Evolutionary conservation across 2,113 vertebrate genomes (phyloP), one percentile per base, ranked within the genome.

Genomic region (Anguilla japonica): DNA sequence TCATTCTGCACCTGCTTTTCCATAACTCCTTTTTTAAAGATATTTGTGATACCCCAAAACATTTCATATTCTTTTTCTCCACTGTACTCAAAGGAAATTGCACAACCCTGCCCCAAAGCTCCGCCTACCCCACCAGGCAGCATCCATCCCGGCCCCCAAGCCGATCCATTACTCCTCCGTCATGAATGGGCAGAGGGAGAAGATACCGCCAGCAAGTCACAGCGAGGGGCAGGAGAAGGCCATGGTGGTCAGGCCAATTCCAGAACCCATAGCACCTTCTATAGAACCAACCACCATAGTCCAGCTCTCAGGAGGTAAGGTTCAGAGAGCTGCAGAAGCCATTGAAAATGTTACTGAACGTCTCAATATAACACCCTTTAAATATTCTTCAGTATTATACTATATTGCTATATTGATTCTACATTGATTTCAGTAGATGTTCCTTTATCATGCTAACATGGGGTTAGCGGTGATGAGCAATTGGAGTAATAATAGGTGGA

Each of bases 171-270:
- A 94, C 88, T 93, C 94, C 14, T 96, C 94, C 46, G 95, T 97
- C 5, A 97, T 98, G 91, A 99, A 99, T 91, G 92, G 98, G 86
- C 96, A 97, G 41, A 97, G 97, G 22, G 53, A 91, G 87, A 97
- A 94, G 94, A 91, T 91, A 90, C 94, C 95, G 46, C 89, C 91
- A 4, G 95, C 95, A 79, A 92, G 86, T 83, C 95, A 94, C 78
- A 83, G 39, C n/a, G 94, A 95, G 86, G 91, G 87, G 63, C 78
- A 83, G 26, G 86, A 92, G 5, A 92, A 92, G 84, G 87, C 40
- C 41, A 41, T 26, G 5, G 16, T 50, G 26, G 14, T 15, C n/a
- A 16, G 41, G 71, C 34, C 71, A 67, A 75, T 26, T 41, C 60
- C 41, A 18, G 85, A 89, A 85, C 81, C 83, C 53, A 82, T 22